These are phyloP conservation scores for Neoaliturus tenellus DNA, from an alignment of 2,888 invertebrate species.

Conservation along the genomic window DNA sequence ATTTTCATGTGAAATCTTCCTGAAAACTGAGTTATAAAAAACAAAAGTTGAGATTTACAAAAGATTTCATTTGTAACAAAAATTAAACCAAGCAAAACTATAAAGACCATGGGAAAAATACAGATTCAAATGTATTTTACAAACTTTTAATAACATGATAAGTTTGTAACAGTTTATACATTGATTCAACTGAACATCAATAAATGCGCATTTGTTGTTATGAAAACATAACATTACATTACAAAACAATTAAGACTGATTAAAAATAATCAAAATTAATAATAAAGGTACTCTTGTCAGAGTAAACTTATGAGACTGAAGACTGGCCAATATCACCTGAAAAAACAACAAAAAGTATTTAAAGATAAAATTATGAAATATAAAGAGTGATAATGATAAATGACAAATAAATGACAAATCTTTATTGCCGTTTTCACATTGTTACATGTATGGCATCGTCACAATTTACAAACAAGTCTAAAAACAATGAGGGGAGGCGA, in stretches of 20 bases:
- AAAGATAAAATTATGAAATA: too few species aligned
- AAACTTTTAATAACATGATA: constrained; percentile 11
- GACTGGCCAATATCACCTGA: not conserved
- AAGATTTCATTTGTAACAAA: too few species aligned
- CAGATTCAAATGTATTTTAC: not conserved
- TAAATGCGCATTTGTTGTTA: constrained; percentile 1
- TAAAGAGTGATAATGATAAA: too few species aligned
- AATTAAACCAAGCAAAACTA: too few species aligned
- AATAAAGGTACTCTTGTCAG: not conserved
- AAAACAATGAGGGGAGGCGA: too few species aligned
- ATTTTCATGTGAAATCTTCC: too few species aligned
- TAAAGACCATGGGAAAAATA: not conserved
- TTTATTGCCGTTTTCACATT: too few species aligned
- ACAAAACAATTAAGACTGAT: not conserved
- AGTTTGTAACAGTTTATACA: not conserved
- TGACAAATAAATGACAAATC: too few species aligned
- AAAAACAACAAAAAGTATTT: not conserved
- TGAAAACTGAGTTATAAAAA: too few species aligned
- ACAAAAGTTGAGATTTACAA: too few species aligned
- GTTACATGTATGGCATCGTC: too few species aligned
- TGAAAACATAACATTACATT: constrained; percentile 17
- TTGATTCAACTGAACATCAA: not conserved
- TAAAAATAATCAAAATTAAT: not conserved
- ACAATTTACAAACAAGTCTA: too few species aligned
- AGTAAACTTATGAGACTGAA: not conserved